phyloP scores from a whole-genome alignment of 2,888 invertebrate genomes.

The Cybosia mesomella region DNA sequence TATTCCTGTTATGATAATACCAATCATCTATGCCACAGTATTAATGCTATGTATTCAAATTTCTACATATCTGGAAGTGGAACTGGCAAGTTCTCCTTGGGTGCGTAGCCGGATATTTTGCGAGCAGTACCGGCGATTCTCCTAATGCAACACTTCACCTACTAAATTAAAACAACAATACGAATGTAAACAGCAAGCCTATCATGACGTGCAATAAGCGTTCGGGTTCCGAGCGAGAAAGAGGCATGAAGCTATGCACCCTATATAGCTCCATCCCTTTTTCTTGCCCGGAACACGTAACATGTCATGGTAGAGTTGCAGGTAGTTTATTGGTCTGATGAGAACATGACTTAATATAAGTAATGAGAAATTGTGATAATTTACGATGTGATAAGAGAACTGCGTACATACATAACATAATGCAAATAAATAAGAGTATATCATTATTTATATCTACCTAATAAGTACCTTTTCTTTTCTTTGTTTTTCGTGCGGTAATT shows the following conservation, averaged over 20 bases:
- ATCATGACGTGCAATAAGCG: no score
- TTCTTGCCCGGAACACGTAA: no score
- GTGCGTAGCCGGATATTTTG: slow-evolving; percentile 35
- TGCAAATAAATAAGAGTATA: neutral
- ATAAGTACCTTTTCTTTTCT: no score
- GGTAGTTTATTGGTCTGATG: neutral
- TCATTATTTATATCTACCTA: neutral
- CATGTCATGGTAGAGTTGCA: neutral
- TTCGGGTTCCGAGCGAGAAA: no score
- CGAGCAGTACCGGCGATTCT: slow-evolving; percentile 25
- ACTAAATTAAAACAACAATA: slow-evolving; percentile 15
- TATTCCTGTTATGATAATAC: neutral
- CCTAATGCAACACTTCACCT: slow-evolving; percentile 25
- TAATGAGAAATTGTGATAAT: neutral
- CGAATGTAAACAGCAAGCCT: neutral
- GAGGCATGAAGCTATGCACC: no score
- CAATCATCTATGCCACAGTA: neutral
- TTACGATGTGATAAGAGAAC: no score
- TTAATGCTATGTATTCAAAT: slow-evolving; percentile 10
- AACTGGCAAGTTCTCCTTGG: slow-evolving; percentile 57
- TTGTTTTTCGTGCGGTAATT: no score
- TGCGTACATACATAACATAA: neutral
- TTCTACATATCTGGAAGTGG: slow-evolving; percentile 31
- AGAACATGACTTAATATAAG: neutral
- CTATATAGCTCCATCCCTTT: no score